phyloP scores from a whole-genome alignment of 1,140 invertebrate species.

The Proctacanthus coquilletti region DNA sequence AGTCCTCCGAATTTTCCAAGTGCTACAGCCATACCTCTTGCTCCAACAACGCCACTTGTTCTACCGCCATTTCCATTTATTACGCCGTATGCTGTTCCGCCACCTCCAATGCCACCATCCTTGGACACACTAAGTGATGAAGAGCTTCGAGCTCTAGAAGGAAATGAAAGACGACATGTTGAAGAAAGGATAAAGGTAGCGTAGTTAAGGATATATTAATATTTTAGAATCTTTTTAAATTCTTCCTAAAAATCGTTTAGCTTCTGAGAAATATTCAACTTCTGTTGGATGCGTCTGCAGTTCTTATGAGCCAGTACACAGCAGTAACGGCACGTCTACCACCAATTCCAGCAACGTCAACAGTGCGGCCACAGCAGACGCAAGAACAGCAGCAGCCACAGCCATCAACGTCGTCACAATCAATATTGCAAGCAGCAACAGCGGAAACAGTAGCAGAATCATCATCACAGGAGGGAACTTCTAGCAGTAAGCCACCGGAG shows the following conservation, averaged over 20 bases:
- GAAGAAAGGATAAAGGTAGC: slow-evolving; percentile 68
- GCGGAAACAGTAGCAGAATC: neutral
- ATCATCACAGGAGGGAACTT: slow-evolving; percentile 6
- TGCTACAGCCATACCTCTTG: slow-evolving; percentile 6
- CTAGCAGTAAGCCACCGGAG: slow-evolving; percentile 11
- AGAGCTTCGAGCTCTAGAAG: slow-evolving; percentile 78
- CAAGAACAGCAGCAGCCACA: slow-evolving; percentile 12
- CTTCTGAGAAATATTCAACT: slow-evolving; percentile 65
- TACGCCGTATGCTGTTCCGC: slow-evolving; percentile 35
- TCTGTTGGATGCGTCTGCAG: slow-evolving; percentile 72
- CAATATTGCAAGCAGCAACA: neutral
- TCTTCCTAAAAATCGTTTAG: slow-evolving; percentile 9
- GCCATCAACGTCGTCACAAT: slow-evolving; percentile 1
- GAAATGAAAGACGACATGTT: slow-evolving; percentile 65
- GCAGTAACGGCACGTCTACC: slow-evolving; percentile 32
- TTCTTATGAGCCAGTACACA: slow-evolving; percentile 81
- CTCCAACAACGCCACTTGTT: slow-evolving; percentile 33
- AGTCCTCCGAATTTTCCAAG: too few relatives aligned
- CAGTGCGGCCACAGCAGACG: slow-evolving; percentile 33
- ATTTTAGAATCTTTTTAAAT: neutral
- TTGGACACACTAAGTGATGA: slow-evolving; percentile 60
- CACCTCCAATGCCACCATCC: slow-evolving; percentile 61
- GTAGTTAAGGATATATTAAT: neutral
- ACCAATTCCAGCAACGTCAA: slow-evolving; percentile 20
- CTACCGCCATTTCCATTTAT: slow-evolving; percentile 40